phyloP scores from a whole-genome alignment of 2,113 vertebrate species.

The Phylloscopus whistleri region DNA sequence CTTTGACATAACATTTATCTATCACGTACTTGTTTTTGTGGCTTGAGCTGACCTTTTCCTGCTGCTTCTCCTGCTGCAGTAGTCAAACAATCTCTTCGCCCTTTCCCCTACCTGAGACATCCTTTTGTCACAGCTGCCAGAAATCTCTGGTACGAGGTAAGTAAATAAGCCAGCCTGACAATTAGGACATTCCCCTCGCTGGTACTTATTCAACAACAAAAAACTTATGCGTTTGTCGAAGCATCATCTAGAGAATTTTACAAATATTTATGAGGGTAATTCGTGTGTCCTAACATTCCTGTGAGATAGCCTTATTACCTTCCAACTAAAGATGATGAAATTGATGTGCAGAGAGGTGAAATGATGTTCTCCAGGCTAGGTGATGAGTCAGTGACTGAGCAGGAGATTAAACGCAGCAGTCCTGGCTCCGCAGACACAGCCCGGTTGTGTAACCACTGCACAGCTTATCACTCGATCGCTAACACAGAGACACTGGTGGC shows the following conservation, averaged over 20 bases:
- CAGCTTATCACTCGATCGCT: neutral
- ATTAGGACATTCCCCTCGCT: conserved; percentile 6
- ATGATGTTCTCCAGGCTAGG: neutral
- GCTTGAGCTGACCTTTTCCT: neutral
- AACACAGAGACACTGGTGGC: neutral
- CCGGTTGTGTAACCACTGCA: conserved; percentile 6
- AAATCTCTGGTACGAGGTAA: neutral
- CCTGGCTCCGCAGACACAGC: neutral
- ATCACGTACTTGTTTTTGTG: neutral
- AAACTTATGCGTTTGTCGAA: neutral
- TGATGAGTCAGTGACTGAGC: conserved; percentile 43
- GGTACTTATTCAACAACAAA: neutral
- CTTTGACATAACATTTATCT: neutral
- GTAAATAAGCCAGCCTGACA: conserved; percentile 10
- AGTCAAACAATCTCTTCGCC: neutral
- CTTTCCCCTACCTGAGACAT: neutral
- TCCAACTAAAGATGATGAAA: neutral
- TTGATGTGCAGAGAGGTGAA: neutral
- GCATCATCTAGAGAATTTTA: neutral
- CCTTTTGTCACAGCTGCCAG: neutral
- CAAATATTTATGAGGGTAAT: neutral
- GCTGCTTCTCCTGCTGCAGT: neutral
- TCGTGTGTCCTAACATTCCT: neutral
- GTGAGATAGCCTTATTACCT: neutral
- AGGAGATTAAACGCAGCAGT: conserved; percentile 26